These are phyloP conservation scores for Tympanuchus pallidicinctus DNA, from an alignment of 2,113 vertebrate genomes.

Conservation along the genomic window DNA sequence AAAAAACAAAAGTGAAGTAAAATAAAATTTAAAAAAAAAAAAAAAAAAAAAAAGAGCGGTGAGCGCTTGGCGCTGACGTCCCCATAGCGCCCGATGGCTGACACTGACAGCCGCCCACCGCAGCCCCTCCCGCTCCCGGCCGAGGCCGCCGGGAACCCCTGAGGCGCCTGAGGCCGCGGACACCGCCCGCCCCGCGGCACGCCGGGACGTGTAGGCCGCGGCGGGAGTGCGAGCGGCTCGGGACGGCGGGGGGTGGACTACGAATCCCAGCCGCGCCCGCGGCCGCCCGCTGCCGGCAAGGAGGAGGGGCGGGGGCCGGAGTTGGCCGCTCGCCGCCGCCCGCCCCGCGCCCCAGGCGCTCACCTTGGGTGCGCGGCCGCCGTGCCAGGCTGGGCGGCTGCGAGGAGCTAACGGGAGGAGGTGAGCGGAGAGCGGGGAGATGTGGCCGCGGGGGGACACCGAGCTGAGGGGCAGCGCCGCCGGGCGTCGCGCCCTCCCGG, in stretches of 20 bases:
- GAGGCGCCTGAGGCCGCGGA: not conserved
- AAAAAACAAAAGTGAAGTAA: too few relatives aligned
- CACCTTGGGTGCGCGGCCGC: not conserved
- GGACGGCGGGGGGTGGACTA: not conserved
- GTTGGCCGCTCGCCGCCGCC: not conserved
- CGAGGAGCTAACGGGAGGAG: not conserved
- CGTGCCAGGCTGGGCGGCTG: not conserved
- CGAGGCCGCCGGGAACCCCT: not conserved
- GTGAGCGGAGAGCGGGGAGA: not conserved
- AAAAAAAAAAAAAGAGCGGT: not conserved
- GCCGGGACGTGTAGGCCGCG: constrained; percentile 31
- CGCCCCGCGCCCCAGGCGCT: not conserved
- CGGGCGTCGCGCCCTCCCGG: too few relatives aligned
- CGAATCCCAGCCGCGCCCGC: constrained; percentile 27
- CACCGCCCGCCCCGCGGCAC: not conserved
- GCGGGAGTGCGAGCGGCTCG: not conserved
- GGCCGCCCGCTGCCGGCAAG: not conserved
- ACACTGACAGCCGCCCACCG: not conserved
- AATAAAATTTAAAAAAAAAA: too few relatives aligned
- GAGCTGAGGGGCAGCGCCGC: too few relatives aligned
- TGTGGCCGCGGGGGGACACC: too few relatives aligned
- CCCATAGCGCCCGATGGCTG: too few relatives aligned
- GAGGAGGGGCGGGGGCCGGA: not conserved
- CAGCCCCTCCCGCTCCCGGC: too few relatives aligned
- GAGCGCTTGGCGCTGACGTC: not conserved